Percentiles rank a stretch among this genome's conserved stretches.
Conservation (phyloP, 2,797 vertebrate species). For the Todus mexicanus region DNA sequence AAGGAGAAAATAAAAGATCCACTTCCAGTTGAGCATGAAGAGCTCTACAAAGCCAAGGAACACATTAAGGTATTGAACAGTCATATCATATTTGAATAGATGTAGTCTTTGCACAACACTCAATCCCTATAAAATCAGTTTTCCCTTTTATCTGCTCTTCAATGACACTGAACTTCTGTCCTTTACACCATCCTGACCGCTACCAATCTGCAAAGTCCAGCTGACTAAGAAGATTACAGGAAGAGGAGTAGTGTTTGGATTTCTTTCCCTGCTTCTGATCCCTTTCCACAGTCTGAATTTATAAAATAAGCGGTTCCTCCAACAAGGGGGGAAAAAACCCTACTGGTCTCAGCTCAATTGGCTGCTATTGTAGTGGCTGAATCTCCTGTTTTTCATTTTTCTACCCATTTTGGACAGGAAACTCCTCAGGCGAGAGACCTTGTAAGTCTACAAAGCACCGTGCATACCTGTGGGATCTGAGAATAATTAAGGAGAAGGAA, state of each 20-base stretch:
- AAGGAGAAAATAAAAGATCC: conserved; percentile 77
- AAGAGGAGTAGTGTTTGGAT: neutral
- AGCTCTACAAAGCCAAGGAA: conserved; percentile 73
- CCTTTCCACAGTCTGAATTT: neutral
- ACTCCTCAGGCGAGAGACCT: neutral
- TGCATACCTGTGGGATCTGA: neutral
- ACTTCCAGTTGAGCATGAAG: conserved; percentile 78
- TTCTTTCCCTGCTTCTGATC: neutral
- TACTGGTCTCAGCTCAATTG: neutral
- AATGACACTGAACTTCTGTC: neutral
- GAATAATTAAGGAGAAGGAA: conserved; percentile 46
- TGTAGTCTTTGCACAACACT: neutral
- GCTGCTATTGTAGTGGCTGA: neutral
- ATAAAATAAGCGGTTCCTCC: neutral
- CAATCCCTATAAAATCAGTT: neutral
- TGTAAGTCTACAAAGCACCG: neutral
- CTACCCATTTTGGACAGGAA: neutral
- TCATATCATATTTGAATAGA: neutral
- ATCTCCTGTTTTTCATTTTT: conserved; percentile 1
- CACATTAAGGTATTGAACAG: conserved; percentile 76
- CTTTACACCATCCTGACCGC: neutral
- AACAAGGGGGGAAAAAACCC: neutral
- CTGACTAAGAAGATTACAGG: neutral
- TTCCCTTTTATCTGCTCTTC: neutral
- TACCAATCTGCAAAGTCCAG: neutral